phyloP scores from a whole-genome alignment of 2,797 vertebrate species.

The Capromys pilorides region DNA sequence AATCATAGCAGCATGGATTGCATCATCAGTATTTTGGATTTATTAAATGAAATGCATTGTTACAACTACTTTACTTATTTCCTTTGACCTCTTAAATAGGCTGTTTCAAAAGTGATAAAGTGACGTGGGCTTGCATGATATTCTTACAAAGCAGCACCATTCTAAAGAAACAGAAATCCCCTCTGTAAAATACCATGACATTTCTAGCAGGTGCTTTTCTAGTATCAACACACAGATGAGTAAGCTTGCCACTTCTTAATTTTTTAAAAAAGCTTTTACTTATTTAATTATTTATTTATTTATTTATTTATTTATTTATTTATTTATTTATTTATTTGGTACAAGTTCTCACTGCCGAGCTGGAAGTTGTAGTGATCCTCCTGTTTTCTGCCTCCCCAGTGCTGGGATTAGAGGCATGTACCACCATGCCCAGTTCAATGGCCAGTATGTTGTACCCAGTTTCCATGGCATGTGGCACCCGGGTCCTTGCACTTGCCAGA shows the following conservation, averaged over 20 bases:
- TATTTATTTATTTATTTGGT: no score
- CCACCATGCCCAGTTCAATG: no score
- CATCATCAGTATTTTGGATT: background rate
- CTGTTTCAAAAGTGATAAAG: background rate
- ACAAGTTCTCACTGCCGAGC: no score
- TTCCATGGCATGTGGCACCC: no score
- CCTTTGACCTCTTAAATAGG: background rate
- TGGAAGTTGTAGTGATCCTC: no score
- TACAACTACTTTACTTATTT: background rate
- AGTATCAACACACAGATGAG: background rate
- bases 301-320: no score
- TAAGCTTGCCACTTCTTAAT: background rate
- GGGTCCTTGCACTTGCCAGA: no score
- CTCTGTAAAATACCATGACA: background rate
- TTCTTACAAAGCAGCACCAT: background rate
- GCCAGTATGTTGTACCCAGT: no score
- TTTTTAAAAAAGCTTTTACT: no score
- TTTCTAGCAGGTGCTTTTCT: constrained; percentile 1
- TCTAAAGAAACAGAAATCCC: background rate
- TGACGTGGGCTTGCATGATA: background rate
- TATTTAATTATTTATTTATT: no score
- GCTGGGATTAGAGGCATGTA: no score
- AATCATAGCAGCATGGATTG: background rate
- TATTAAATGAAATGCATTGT: background rate
- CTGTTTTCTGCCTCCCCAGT: no score